Percentiles rank a stretch among this genome's conserved stretches.
phyloP scores from a whole-genome alignment of 1,140 invertebrate species.

The Oscheius sp. region DNA sequence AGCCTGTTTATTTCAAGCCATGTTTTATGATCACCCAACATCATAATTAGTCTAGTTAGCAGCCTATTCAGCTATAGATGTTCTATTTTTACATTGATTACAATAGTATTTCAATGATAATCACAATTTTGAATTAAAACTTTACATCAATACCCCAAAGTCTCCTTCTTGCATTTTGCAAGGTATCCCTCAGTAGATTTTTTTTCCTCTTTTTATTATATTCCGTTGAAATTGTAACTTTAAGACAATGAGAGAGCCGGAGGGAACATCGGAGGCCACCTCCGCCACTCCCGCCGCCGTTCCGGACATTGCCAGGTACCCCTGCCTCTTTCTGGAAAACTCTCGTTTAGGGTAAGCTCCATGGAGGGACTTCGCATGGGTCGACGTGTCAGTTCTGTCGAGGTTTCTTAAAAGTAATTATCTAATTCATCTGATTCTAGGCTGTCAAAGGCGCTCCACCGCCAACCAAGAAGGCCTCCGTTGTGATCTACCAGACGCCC shows the following conservation, averaged over 20 bases:
- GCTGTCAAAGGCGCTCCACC: conserved; percentile 20
- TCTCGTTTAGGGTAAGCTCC: not conserved
- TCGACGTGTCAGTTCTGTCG: conserved; percentile 24
- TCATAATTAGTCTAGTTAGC: no score
- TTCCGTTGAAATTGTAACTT: not conserved
- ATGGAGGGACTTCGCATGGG: conserved; percentile 13
- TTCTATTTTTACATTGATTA: no score
- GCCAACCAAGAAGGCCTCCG: conserved; percentile 18
- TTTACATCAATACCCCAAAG: no score
- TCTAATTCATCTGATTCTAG: not conserved
- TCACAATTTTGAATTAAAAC: no score
- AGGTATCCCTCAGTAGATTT: no score
- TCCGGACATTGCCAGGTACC: not conserved
- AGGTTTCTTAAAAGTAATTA: conserved; percentile 3
- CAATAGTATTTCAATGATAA: no score
- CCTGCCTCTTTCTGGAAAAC: not conserved
- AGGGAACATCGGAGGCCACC: not conserved
- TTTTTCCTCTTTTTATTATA: no score
- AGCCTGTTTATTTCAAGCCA: no score
- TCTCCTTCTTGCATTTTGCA: no score
- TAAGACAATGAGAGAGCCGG: not conserved
- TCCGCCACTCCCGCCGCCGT: not conserved
- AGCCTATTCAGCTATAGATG: no score
- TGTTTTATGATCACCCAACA: no score
- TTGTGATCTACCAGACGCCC: conserved; percentile 23